phyloP scores from a whole-genome alignment of 2,888 invertebrate genomes.

The Diogma glabrata region DNA sequence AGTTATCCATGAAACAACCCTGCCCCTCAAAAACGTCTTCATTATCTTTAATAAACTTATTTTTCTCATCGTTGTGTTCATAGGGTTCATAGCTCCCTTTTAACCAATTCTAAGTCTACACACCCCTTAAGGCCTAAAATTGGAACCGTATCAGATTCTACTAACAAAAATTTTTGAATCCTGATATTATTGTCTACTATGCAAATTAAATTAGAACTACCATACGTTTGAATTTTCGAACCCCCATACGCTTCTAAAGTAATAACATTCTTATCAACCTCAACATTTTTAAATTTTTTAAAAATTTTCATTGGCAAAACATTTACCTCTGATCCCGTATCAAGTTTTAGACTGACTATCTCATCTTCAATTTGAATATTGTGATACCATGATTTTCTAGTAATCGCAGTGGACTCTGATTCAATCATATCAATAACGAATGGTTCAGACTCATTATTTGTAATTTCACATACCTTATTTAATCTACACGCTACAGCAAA shows the following conservation, averaged over 20 bases:
- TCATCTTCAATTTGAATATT: background rate
- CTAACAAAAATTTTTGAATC: slow-evolving; percentile 16
- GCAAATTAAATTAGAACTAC: background rate
- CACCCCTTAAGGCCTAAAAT: slow-evolving; percentile 14
- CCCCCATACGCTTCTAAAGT: slow-evolving; percentile 9
- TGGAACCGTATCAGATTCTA: slow-evolving; percentile 14
- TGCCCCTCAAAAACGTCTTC: slow-evolving; percentile 1
- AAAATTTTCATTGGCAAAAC: slow-evolving; percentile 1
- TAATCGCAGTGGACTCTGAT: background rate
- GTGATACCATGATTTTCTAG: background rate
- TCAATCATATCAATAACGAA: too few relatives aligned
- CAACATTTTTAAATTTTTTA: background rate
- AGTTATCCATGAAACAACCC: slow-evolving; percentile 9
- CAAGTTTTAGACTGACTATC: background rate
- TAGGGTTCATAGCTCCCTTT: background rate
- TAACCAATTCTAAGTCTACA: slow-evolving; percentile 14
- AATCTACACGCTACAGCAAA: background rate
- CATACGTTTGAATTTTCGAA: background rate
- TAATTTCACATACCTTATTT: background rate
- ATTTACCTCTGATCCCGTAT: slow-evolving; percentile 4
- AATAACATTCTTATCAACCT: background rate
- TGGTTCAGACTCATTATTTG: background rate
- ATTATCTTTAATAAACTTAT: slow-evolving; percentile 9
- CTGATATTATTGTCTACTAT: slow-evolving; percentile 13
- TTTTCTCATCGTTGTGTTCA: slow-evolving; percentile 13